Percentiles rank a stretch among this genome's conserved stretches.
These are phyloP conservation scores for Porites cylindrica DNA, from an alignment of 92 coral and sea anemone species.

Conservation along the genomic window DNA sequence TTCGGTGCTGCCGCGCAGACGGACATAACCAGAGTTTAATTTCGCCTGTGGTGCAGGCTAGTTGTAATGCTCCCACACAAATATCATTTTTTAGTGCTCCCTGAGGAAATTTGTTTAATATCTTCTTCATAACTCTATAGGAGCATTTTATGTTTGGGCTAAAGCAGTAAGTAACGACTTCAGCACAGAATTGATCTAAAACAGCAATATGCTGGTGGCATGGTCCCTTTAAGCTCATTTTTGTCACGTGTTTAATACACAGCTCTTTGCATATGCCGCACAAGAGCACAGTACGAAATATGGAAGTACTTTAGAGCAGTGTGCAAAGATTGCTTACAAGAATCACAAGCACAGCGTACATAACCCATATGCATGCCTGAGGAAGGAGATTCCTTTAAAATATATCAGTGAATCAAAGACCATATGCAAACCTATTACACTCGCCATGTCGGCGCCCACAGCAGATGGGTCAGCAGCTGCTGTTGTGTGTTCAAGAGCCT, in stretches of 20 bases:
- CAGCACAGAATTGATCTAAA: no score
- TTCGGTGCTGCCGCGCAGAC: no score
- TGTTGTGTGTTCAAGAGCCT: conserved; percentile 79
- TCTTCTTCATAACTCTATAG: no score
- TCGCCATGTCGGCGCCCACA: conserved; percentile 88
- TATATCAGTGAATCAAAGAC: conserved; percentile 58
- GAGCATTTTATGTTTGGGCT: no score
- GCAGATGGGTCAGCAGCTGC: conserved; percentile 94
- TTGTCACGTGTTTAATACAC: conserved; percentile 1
- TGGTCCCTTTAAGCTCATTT: not conserved
- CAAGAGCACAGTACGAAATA: conserved; percentile 80
- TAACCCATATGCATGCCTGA: conserved; percentile 80
- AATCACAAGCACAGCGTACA: conserved; percentile 80
- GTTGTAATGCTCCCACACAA: no score
- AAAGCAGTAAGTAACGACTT: no score
- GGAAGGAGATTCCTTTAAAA: conserved; percentile 69
- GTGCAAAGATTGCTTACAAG: conserved; percentile 80
- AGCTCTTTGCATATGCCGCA: conserved; percentile 90
- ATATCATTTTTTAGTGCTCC: not conserved
- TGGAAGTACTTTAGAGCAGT: conserved; percentile 80
- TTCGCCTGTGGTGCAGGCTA: no score
- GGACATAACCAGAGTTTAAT: no score
- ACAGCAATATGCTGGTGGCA: not conserved
- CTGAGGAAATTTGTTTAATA: no score
- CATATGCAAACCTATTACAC: conserved; percentile 75